phyloP scores from a whole-genome alignment of 2,797 vertebrate genomes.

The Tinamus major region DNA sequence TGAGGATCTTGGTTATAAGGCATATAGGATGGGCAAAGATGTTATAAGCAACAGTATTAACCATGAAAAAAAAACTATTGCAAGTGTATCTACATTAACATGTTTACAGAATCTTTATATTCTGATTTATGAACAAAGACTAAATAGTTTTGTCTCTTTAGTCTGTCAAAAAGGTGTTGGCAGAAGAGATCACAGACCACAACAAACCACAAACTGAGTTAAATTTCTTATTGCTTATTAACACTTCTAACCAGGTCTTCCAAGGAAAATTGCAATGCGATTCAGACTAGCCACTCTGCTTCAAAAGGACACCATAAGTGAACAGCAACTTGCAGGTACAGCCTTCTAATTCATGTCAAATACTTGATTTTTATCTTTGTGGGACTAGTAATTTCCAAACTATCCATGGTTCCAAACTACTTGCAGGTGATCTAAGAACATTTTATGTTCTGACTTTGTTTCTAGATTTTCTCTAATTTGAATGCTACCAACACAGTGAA shows the following conservation, averaged over 20 bases:
- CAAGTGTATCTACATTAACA: background rate
- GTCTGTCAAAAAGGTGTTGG: background rate
- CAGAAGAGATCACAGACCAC: background rate
- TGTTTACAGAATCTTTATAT: background rate
- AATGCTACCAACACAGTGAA: background rate
- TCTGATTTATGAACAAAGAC: background rate
- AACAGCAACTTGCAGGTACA: background rate
- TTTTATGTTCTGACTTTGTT: background rate
- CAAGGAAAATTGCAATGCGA: background rate
- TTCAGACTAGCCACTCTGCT: background rate
- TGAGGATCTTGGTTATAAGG: background rate
- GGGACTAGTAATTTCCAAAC: background rate
- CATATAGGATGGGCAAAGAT: background rate
- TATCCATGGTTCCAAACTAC: background rate
- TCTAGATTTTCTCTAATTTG: background rate
- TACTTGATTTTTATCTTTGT: background rate
- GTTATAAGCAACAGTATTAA: background rate
- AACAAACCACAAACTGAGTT: background rate
- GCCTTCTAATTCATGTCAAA: background rate
- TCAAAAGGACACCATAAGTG: background rate
- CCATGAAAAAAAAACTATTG: background rate
- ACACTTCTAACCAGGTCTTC: background rate
- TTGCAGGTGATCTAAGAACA: background rate
- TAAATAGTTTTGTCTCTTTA: background rate
- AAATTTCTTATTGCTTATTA: background rate